These are phyloP conservation scores for Bradypodion ventrale DNA, from an alignment of 2,797 vertebrate species.

Conservation along the genomic window DNA sequence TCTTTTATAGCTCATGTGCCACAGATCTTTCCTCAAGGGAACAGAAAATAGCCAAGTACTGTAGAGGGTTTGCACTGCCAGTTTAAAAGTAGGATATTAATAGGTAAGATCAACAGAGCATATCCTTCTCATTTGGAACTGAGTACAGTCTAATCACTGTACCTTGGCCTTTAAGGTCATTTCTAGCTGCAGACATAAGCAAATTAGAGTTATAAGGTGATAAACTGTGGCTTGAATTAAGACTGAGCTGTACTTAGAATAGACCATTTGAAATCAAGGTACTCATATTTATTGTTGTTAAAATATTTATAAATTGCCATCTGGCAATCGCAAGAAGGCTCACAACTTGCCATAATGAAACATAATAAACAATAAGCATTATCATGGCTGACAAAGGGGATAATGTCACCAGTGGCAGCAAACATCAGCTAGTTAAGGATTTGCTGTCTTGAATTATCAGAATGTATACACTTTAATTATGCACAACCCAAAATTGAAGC, in stretches of 20 bases:
- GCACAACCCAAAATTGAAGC: too few species aligned
- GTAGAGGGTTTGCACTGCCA: slow-evolving; percentile 18
- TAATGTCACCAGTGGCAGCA: too few species aligned
- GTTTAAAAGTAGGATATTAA: slow-evolving; percentile 10
- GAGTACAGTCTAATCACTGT: neutral
- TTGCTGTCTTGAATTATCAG: too few species aligned
- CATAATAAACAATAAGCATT: too few species aligned
- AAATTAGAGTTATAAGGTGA: neutral
- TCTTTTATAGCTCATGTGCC: slow-evolving; percentile 60
- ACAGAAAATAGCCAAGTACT: slow-evolving; percentile 32
- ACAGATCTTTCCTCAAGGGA: slow-evolving; percentile 38
- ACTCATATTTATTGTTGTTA: neutral
- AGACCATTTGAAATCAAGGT: neutral
- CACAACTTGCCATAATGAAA: too few species aligned
- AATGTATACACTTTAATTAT: too few species aligned
- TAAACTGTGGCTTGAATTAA: neutral
- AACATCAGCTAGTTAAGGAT: too few species aligned
- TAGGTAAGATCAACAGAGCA: slow-evolving; percentile 13
- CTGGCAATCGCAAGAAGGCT: too few species aligned
- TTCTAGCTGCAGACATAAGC: neutral
- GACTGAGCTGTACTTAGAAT: neutral
- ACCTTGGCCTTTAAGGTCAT: neutral
- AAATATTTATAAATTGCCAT: too few species aligned
- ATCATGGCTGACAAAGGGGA: too few species aligned
- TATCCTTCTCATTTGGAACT: slow-evolving; percentile 20